These are phyloP conservation scores for Pollenia griseotomentosa DNA, from an alignment of 2,888 invertebrate genomes.

Conservation along the genomic window DNA sequence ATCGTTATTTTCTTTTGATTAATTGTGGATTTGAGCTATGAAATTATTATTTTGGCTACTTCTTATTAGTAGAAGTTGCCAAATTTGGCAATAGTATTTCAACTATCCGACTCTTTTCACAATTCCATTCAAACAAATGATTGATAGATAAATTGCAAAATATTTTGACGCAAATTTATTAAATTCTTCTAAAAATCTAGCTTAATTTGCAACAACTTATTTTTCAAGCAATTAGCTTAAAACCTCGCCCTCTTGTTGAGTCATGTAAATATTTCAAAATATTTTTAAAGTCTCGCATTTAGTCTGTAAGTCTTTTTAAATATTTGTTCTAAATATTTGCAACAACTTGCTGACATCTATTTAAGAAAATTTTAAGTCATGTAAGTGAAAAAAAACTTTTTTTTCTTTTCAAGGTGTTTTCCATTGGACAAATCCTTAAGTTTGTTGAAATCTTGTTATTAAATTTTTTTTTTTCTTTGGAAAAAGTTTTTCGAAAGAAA, in stretches of 20 bases:
- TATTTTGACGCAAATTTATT: no score
- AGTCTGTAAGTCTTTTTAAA: background rate
- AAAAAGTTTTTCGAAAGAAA: constrained; percentile 1
- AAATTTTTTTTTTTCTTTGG: constrained; percentile 22
- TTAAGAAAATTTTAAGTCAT: constrained; percentile 6
- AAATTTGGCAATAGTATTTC: no score
- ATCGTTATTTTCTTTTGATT: no score
- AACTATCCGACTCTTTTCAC: no score
- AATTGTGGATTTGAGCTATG: no score
- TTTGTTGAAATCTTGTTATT: constrained; percentile 21
- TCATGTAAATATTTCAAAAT: constrained; percentile 4
- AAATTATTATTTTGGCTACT: no score
- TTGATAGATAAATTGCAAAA: no score
- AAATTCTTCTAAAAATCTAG: no score
- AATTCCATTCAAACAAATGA: no score
- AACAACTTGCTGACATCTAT: background rate
- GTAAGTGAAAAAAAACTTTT: background rate
- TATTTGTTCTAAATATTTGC: background rate
- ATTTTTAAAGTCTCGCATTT: background rate
- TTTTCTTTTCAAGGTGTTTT: constrained; percentile 41
- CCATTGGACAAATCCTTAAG: constrained; percentile 34
- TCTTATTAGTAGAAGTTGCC: no score
- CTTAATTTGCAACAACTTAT: no score
- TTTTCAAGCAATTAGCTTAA: no score
- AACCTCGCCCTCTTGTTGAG: background rate